Evolutionary conservation across 2,888 invertebrate species (phyloP).

Genomic region (Platycnemis pennipes): DNA sequence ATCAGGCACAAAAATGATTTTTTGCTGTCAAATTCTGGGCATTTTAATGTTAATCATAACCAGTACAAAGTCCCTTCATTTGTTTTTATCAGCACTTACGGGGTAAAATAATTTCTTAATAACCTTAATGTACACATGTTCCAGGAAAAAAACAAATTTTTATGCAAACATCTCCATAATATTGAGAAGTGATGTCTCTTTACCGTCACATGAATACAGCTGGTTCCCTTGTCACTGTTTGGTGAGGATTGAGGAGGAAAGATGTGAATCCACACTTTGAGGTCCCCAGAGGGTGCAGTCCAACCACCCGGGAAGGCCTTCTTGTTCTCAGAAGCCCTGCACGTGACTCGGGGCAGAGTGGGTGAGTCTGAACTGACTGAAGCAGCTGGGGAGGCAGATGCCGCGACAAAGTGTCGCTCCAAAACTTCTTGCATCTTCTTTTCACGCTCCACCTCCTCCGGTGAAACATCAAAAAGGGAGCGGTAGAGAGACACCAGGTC

Average conservation of each 20-base stretch:
- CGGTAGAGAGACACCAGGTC: slow-evolving; percentile 89
- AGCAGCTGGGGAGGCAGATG: slow-evolving; percentile 73
- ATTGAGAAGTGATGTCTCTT: slow-evolving; percentile 73
- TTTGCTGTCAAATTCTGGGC: too few species aligned
- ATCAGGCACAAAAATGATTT: too few species aligned
- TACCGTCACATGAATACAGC: slow-evolving; percentile 83
- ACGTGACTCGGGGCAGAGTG: slow-evolving; percentile 78
- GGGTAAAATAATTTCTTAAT: too few species aligned
- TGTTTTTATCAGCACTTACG: too few species aligned
- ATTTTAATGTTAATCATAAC: too few species aligned
- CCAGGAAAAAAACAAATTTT: too few species aligned
- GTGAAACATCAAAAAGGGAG: slow-evolving; percentile 90
- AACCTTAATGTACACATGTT: too few species aligned
- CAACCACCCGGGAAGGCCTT: slow-evolving; percentile 51
- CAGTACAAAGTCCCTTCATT: too few species aligned
- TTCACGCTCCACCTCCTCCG: slow-evolving; percentile 87
- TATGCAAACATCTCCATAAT: too few species aligned
- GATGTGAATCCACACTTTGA: slow-evolving; percentile 90
- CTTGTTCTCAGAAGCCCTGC: slow-evolving; percentile 74
- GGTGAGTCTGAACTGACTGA: background rate
- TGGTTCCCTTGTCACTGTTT: slow-evolving; percentile 81
- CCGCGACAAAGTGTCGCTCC: slow-evolving; percentile 84
- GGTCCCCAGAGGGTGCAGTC: slow-evolving; percentile 85
- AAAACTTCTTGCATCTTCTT: slow-evolving; percentile 88
- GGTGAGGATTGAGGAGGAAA: slow-evolving; percentile 74